Percentiles rank a stretch among this genome's conserved stretches.
phyloP scores from a whole-genome alignment of 2,113 vertebrate genomes.

The Platysteira castanea region DNA sequence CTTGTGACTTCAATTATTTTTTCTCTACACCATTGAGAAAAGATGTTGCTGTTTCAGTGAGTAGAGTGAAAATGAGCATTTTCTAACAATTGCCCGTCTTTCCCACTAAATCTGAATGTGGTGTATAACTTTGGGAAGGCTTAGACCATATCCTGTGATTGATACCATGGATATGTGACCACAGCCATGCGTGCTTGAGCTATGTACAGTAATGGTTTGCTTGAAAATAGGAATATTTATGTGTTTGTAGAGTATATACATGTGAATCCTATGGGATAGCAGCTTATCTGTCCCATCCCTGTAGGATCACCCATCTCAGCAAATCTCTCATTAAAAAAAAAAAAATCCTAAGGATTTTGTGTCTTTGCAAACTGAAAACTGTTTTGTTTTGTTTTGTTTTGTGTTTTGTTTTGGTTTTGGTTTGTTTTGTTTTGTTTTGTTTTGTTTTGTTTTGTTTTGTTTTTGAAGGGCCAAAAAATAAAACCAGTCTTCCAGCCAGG shows the following conservation, averaged over 20 bases:
- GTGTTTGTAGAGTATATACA: fast-evolving
- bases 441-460: neutral
- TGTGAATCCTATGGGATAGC: neutral
- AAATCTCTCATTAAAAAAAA: neutral
- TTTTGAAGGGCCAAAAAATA: neutral
- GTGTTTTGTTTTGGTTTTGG: neutral
- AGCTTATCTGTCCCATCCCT: neutral
- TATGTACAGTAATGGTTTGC: neutral
- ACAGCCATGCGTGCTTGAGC: fast-evolving
- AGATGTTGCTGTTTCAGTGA: neutral
- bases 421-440: no score
- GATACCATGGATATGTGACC: neutral
- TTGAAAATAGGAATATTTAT: neutral
- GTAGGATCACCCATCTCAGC: neutral
- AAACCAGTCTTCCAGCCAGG: neutral
- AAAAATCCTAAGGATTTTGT: neutral
- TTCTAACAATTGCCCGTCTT: neutral
- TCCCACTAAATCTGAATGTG: neutral
- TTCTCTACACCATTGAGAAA: neutral
- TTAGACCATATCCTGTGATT: neutral
- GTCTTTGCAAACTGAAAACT: neutral
- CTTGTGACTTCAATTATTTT: neutral
- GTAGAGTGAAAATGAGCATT: neutral
- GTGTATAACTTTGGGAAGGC: neutral
- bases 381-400: neutral